phyloP scores from a whole-genome alignment of 2,113 vertebrate species.

The Bombycilla garrulus region DNA sequence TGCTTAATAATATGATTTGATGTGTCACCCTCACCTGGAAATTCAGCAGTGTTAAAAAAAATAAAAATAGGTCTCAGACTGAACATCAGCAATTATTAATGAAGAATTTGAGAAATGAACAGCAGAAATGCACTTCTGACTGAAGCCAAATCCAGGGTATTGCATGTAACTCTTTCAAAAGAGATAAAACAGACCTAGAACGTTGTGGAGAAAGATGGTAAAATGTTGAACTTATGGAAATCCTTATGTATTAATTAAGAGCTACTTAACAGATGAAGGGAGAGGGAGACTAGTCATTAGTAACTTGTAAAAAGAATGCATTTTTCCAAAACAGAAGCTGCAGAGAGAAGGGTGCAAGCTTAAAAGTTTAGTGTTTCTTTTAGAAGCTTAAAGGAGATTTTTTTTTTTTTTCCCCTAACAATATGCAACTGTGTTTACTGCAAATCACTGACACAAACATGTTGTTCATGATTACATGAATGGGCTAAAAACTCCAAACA shows the following conservation, averaged over 20 bases:
- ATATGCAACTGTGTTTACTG: background rate
- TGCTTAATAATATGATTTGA: background rate
- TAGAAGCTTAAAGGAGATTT: background rate
- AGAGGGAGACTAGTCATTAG: background rate
- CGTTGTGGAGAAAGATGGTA: background rate
- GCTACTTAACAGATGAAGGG: background rate
- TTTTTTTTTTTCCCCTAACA: background rate
- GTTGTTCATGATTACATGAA: background rate
- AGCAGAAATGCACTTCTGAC: background rate
- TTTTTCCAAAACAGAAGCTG: background rate
- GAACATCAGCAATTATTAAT: background rate
- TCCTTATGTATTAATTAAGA: background rate
- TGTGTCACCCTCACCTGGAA: background rate
- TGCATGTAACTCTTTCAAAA: background rate
- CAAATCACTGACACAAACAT: background rate
- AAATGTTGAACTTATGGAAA: background rate
- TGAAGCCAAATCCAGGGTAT: background rate
- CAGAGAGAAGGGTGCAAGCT: background rate
- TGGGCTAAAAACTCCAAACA: accelerated
- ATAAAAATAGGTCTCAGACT: background rate
- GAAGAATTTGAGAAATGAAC: background rate
- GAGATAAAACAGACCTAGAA: background rate
- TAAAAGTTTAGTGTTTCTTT: background rate
- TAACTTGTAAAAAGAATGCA: background rate
- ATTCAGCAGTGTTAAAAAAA: background rate